Percentiles rank a stretch among this genome's conserved stretches.
These are phyloP conservation scores for Mesitornis unicolor DNA, from an alignment of 2,113 vertebrate species.

Conservation along the genomic window DNA sequence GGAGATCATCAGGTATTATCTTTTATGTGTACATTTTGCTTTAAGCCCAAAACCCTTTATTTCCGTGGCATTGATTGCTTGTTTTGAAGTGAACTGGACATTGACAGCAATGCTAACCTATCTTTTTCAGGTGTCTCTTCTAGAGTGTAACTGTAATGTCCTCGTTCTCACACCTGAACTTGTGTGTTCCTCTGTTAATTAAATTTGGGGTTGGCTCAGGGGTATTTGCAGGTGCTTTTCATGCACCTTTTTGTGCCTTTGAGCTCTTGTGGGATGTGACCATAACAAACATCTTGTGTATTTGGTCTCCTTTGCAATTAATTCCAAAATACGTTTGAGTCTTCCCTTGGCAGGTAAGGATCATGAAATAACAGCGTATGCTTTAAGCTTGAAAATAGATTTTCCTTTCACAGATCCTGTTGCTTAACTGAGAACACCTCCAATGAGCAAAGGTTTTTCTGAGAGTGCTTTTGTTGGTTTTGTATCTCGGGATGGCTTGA, in stretches of 20 bases:
- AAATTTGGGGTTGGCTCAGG: background rate
- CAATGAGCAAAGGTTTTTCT: background rate
- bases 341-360: background rate
- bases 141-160: background rate
- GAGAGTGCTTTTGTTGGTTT: background rate
- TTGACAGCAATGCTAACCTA: background rate
- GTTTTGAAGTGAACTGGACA: background rate
- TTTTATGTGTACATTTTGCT: slow-evolving; percentile 19
- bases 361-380: background rate
- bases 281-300: background rate
- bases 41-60: background rate
- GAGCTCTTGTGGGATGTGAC: background rate
- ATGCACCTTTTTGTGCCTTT: background rate
- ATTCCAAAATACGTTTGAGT: background rate
- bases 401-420: background rate
- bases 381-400: background rate
- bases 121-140: background rate
- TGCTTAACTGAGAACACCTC: background rate
- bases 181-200: background rate
- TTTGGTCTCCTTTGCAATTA: background rate
- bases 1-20: slow-evolving; percentile 91
- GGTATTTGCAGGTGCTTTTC: background rate
- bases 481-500: background rate
- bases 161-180: background rate
- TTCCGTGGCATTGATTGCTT: background rate